phyloP scores from a whole-genome alignment of 2,113 vertebrate genomes.

The Mixornis gularis region DNA sequence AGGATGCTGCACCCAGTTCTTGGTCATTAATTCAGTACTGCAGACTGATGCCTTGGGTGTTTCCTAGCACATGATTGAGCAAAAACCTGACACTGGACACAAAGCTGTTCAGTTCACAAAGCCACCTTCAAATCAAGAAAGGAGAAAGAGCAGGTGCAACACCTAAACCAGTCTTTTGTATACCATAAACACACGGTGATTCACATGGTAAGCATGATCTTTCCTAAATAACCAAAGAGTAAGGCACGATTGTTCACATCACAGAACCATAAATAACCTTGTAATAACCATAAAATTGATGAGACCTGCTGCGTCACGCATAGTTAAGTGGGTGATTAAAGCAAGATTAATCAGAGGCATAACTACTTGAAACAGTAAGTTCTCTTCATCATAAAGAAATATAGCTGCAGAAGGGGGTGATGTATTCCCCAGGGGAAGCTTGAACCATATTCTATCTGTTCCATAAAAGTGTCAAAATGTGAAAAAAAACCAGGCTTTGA shows the following conservation, averaged over 20 bases:
- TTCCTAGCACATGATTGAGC: not conserved
- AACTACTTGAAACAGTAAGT: not conserved
- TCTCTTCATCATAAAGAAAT: not conserved
- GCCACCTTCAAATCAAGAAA: not conserved
- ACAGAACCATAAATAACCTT: not conserved
- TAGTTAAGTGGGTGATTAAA: not conserved
- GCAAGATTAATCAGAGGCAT: not conserved
- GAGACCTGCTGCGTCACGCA: not conserved
- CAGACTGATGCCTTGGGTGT: not conserved
- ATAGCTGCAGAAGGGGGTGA: not conserved
- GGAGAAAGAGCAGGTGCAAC: not conserved
- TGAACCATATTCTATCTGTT: not conserved
- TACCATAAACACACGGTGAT: fast-evolving
- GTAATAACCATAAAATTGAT: not conserved
- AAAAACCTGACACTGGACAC: not conserved
- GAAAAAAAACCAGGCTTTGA: not conserved
- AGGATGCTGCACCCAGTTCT: not conserved
- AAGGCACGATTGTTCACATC: not conserved
- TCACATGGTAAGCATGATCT: not conserved
- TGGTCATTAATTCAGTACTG: not conserved
- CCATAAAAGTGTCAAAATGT: not conserved
- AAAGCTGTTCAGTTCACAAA: not conserved
- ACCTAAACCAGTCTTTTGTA: not conserved
- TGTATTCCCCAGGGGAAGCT: not conserved
- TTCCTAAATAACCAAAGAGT: not conserved